phyloP scores from a whole-genome alignment of 2,113 vertebrate species.

The Caracal caracal region DNA sequence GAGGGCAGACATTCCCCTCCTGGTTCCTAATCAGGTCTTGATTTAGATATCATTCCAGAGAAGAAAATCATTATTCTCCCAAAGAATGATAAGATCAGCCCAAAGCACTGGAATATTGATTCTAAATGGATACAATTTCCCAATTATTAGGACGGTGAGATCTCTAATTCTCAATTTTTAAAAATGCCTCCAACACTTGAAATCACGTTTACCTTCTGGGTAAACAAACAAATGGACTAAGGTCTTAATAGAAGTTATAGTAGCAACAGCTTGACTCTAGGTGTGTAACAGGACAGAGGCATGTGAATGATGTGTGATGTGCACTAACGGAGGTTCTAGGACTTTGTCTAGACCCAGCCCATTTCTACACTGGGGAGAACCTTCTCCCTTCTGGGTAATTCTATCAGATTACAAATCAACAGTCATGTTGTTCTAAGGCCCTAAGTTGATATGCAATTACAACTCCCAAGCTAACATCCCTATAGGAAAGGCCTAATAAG shows the following conservation, averaged over 20 bases:
- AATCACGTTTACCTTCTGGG: background rate
- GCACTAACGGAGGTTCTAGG: background rate
- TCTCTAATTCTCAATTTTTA: background rate
- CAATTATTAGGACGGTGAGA: background rate
- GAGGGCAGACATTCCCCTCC: background rate
- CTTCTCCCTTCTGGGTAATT: background rate
- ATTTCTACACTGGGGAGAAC: background rate
- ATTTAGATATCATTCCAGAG: background rate
- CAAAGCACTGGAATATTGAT: background rate
- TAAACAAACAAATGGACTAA: background rate
- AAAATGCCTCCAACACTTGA: background rate
- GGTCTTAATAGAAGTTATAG: background rate
- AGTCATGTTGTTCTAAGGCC: background rate
- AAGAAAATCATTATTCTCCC: background rate
- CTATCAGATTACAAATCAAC: background rate
- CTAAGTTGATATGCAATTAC: background rate
- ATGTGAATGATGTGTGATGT: background rate
- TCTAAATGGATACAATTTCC: background rate
- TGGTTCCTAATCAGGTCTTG: background rate
- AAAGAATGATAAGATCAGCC: background rate
- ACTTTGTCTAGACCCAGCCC: background rate
- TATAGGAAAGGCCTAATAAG: accelerated
- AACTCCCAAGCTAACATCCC: background rate
- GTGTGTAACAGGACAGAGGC: background rate
- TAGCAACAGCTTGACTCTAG: background rate